Conservation (phyloP, 1,140 invertebrate genomes). For the Bicyclus anynana region DNA sequence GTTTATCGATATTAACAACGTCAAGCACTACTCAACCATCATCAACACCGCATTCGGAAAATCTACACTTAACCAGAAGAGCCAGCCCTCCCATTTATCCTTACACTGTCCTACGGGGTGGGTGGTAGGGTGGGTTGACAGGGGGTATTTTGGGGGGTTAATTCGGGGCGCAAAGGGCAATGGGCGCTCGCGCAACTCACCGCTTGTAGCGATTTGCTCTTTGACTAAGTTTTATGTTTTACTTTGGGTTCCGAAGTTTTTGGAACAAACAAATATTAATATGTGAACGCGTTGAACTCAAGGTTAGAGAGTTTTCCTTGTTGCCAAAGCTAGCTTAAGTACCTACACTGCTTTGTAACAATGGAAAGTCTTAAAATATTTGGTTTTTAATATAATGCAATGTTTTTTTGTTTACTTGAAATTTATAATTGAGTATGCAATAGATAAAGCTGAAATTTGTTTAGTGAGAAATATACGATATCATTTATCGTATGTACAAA, state of each 20-base stretch:
- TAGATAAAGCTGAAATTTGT: too few species aligned
- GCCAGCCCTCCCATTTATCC: conserved; percentile 76
- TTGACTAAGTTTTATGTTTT: conserved; percentile 49
- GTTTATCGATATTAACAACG: conserved; percentile 39
- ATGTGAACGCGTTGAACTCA: conserved; percentile 9
- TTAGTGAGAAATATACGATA: too few species aligned
- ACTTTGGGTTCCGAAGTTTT: conserved; percentile 35
- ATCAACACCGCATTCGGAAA: conserved; percentile 77
- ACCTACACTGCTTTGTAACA: neutral
- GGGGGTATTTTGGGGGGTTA: conserved; percentile 32
- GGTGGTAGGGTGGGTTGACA: conserved; percentile 15
- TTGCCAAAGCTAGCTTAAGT: neutral
- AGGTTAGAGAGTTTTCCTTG: neutral
- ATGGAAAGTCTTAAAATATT: too few species aligned
- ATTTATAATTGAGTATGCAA: too few species aligned
- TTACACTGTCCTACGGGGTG: conserved; percentile 67
- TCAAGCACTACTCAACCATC: conserved; percentile 54
- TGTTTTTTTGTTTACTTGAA: too few species aligned
- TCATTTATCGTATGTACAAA: too few species aligned
- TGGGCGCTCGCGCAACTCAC: conserved; percentile 58
- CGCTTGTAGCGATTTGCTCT: conserved; percentile 54
- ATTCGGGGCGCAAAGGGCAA: conserved; percentile 65
- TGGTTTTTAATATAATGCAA: too few species aligned
- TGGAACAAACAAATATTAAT: conserved; percentile 31
- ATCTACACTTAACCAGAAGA: conserved; percentile 77